A percentile compares a stretch with the other conserved stretches of the same genome.
phyloP scores from a whole-genome alignment of 1,140 invertebrate genomes.

The Philaenus spumarius region DNA sequence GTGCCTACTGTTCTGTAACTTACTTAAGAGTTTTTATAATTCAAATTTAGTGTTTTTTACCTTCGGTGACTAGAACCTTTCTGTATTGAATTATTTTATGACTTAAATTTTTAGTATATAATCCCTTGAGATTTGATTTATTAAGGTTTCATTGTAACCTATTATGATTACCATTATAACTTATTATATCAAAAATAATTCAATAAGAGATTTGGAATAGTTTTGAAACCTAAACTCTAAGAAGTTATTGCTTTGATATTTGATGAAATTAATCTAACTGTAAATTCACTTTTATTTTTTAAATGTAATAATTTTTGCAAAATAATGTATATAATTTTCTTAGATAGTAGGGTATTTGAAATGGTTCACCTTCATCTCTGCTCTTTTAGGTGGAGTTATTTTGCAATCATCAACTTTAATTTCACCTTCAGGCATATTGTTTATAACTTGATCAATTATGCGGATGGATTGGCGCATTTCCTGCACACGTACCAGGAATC shows the following conservation, averaged over 20 bases:
- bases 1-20: no score
- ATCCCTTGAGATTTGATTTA: background rate
- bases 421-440: slow-evolving; percentile 94
- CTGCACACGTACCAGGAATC: slow-evolving; percentile 83
- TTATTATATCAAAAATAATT: no score
- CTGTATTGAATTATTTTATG: background rate
- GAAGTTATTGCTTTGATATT: background rate
- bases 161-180: no score
- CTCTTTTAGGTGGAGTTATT: slow-evolving; percentile 75
- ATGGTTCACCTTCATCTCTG: slow-evolving; percentile 82
- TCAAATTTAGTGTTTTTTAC: no score
- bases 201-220: background rate
- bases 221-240: background rate
- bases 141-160: background rate
- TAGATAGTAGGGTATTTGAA: background rate
- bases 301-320: background rate
- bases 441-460: slow-evolving; percentile 95
- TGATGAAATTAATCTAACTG: background rate
- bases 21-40: no score
- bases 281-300: background rate
- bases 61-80: no score
- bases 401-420: slow-evolving; percentile 92
- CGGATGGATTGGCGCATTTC: slow-evolving; percentile 94
- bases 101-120: background rate
- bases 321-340: background rate